Evolutionary conservation across 64 coral and sea anemone genomes (phyloP).

Genomic region (Montipora efflorescens): DNA sequence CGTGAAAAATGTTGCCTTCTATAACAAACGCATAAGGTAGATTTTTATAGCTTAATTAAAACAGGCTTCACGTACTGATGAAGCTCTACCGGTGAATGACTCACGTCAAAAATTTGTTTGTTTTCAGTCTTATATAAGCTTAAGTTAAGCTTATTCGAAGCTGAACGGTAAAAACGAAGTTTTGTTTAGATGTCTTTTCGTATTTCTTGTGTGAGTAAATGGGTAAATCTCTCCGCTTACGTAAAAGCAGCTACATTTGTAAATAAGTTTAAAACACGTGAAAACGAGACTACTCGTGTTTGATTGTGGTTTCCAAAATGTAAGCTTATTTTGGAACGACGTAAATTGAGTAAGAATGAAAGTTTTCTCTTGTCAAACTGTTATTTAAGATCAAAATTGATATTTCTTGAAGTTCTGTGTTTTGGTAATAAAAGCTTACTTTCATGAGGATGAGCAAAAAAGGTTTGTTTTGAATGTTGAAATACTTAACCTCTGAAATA

Average conservation of each 20-base stretch:
- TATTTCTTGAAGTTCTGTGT: neutral
- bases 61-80: too few relatives aligned
- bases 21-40: too few relatives aligned
- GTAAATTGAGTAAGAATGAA: neutral
- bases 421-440: too few relatives aligned
- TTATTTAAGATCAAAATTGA: neutral
- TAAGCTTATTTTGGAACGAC: neutral
- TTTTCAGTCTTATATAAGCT: too few relatives aligned
- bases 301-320: too few relatives aligned
- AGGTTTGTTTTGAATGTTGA: conserved; percentile 12
- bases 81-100: too few relatives aligned
- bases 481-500: neutral
- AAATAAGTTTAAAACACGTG: neutral
- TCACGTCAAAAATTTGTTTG: too few relatives aligned
- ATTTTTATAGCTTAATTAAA: too few relatives aligned
- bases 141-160: too few relatives aligned
- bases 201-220: too few relatives aligned
- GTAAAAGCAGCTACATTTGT: neutral
- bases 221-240: neutral
- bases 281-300: neutral
- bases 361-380: neutral
- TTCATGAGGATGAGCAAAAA: neutral
- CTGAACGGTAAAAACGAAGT: too few relatives aligned
- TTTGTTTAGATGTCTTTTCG: too few relatives aligned
- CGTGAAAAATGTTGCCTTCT: neutral